A percentile compares a stretch with the other conserved stretches of the same genome.
Conservation (phyloP, 2,888 invertebrate genomes). For the Coleophora deauratella region DNA sequence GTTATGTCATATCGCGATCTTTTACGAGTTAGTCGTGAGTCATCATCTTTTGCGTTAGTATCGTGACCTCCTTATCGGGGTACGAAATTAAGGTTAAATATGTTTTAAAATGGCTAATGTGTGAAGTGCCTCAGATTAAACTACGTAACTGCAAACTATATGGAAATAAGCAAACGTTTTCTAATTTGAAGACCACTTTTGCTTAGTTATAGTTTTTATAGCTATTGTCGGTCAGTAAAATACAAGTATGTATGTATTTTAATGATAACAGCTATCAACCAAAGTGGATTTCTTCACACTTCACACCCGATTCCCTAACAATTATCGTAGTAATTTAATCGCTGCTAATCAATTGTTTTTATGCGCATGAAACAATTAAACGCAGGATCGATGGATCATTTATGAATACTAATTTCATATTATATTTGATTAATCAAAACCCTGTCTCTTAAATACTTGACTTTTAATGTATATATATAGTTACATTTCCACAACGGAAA, state of each 20-base stretch:
- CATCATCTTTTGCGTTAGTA: constrained; percentile 13
- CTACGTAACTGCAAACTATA: constrained; percentile 1
- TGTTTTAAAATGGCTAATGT: background rate
- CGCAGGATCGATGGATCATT: too few relatives aligned
- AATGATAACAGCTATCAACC: constrained; percentile 28
- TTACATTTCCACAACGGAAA: too few relatives aligned
- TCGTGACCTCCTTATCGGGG: constrained; percentile 12
- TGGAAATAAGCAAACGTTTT: too few relatives aligned
- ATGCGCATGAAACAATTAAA: too few relatives aligned
- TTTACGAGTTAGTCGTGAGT: constrained; percentile 3
- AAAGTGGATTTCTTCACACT: constrained; percentile 23
- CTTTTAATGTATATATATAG: too few relatives aligned
- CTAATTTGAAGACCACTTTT: constrained; percentile 5
- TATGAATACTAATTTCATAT: too few relatives aligned
- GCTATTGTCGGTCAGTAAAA: too few relatives aligned
- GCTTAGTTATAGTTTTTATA: too few relatives aligned
- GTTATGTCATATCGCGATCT: constrained; percentile 13
- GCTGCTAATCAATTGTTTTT: background rate
- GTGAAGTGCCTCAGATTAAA: background rate
- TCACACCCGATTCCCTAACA: constrained; percentile 21
- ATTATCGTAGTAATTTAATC: constrained; percentile 20
- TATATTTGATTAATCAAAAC: too few relatives aligned
- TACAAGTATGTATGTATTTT: too few relatives aligned
- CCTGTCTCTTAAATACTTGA: too few relatives aligned
- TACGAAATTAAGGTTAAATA: constrained; percentile 9